These are phyloP conservation scores for Lycocorax pyrrhopterus DNA, from an alignment of 2,113 vertebrate species.

Conservation along the genomic window DNA sequence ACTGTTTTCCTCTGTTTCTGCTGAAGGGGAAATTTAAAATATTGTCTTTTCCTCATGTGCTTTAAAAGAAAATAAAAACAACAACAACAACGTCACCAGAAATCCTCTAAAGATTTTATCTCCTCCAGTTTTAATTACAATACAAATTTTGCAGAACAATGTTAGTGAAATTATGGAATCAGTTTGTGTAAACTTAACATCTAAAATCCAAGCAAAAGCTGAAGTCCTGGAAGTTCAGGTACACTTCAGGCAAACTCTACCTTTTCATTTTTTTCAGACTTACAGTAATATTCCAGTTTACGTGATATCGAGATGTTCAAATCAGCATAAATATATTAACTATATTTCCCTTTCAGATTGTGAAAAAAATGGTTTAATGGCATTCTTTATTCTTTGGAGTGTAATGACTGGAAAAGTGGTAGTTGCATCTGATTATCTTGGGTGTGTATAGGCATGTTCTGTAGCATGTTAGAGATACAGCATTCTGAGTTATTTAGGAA, in stretches of 20 bases:
- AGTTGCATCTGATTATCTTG: neutral
- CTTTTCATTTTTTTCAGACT: neutral
- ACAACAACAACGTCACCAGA: neutral
- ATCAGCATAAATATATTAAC: neutral
- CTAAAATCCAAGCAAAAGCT: neutral
- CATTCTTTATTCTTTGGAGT: neutral
- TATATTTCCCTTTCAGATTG: neutral
- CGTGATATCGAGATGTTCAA: neutral
- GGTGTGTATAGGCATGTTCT: neutral
- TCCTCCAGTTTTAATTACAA: neutral
- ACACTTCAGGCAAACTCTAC: neutral
- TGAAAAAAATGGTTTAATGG: neutral
- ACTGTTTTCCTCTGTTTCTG: neutral
- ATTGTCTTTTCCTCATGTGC: fast-evolving
- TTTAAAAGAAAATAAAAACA: neutral
- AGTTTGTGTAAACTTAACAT: neutral
- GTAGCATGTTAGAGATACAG: neutral
- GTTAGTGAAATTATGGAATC: neutral
- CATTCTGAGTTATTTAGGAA: neutral
- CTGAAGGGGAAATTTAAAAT: neutral
- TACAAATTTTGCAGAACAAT: neutral
- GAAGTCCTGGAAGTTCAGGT: neutral
- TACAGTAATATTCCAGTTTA: neutral
- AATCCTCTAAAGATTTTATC: neutral
- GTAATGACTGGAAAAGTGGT: neutral